A percentile compares a stretch with the other conserved stretches of the same genome.
These are phyloP conservation scores for Chironomus striatipennis DNA, from an alignment of 1,140 invertebrate species.

Conservation along the genomic window DNA sequence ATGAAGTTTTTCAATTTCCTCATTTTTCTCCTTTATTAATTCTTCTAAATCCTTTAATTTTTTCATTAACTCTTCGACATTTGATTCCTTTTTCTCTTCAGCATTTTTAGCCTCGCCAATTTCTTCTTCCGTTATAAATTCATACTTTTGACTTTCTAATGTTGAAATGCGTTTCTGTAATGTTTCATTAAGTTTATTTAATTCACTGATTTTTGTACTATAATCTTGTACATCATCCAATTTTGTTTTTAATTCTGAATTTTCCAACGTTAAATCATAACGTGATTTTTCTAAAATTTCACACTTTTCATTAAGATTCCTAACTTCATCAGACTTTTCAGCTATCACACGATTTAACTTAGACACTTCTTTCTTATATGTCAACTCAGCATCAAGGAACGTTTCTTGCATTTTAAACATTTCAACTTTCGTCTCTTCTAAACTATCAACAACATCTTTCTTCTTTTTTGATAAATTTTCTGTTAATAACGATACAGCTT, in stretches of 20 bases:
- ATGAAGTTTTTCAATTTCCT: constrained; percentile 40
- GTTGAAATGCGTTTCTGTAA: constrained; percentile 25
- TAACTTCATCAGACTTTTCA: constrained; percentile 49
- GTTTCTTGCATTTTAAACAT: constrained; percentile 72
- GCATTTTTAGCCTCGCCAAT: constrained; percentile 30
- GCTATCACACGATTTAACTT: constrained; percentile 46
- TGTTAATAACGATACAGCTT: constrained; percentile 68
- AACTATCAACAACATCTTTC: constrained; percentile 56
- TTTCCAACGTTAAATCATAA: constrained; percentile 48
- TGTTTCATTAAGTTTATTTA: constrained; percentile 33
- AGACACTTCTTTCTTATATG: constrained; percentile 59
- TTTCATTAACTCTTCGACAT: constrained; percentile 30
- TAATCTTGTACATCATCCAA: constrained; percentile 35
- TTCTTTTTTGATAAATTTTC: constrained; percentile 64
- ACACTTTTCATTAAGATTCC: constrained; percentile 44
- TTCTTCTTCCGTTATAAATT: constrained; percentile 30
- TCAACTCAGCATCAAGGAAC: constrained; percentile 59
- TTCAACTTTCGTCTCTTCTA: constrained; percentile 70
- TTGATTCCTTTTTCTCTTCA: not conserved
- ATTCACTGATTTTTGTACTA: constrained; percentile 37
- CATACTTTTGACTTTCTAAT: constrained; percentile 36
- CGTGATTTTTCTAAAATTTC: constrained; percentile 44
- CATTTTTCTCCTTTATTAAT: constrained; percentile 40
- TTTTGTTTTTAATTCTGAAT: constrained; percentile 48
- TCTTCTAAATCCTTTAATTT: constrained; percentile 44